phyloP scores from a whole-genome alignment of 2,113 vertebrate species.

The Grallaria varia region DNA sequence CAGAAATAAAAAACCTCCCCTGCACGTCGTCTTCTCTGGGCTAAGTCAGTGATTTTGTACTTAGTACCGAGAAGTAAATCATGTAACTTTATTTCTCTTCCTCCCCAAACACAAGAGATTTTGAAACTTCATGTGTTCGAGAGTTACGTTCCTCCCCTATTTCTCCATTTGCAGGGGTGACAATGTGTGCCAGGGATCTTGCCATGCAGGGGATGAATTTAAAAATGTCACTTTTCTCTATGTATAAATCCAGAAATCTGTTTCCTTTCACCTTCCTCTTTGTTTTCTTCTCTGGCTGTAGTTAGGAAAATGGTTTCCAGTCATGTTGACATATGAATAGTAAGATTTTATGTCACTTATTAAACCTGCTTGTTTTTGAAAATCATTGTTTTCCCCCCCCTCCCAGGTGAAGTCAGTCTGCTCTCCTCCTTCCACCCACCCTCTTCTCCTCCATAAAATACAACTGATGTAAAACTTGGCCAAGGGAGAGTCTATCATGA shows the following conservation, averaged over 20 bases:
- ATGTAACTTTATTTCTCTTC: neutral
- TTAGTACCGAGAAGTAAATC: neutral
- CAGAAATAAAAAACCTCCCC: neutral
- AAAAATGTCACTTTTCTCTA: neutral
- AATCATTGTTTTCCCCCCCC: neutral
- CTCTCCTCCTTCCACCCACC: neutral
- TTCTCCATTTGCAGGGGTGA: neutral
- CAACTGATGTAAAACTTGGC: neutral
- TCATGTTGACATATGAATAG: neutral
- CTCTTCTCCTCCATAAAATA: neutral
- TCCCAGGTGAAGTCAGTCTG: neutral
- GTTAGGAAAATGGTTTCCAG: neutral
- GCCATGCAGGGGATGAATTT: too few species aligned
- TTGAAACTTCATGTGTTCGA: neutral
- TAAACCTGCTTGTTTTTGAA: neutral
- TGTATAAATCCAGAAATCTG: neutral
- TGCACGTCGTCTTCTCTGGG: neutral
- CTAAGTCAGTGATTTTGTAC: neutral
- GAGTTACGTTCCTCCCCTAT: neutral
- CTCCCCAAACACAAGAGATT: neutral
- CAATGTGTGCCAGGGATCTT: rapidly evolving
- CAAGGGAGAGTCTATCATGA: neutral
- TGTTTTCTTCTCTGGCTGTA: neutral
- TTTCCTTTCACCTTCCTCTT: neutral
- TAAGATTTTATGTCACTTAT: neutral